Evolutionary conservation across 2,113 vertebrate genomes (phyloP), one percentile per base, ranked within the genome.

Genomic region (Thalassarche chlororhynchos): DNA sequence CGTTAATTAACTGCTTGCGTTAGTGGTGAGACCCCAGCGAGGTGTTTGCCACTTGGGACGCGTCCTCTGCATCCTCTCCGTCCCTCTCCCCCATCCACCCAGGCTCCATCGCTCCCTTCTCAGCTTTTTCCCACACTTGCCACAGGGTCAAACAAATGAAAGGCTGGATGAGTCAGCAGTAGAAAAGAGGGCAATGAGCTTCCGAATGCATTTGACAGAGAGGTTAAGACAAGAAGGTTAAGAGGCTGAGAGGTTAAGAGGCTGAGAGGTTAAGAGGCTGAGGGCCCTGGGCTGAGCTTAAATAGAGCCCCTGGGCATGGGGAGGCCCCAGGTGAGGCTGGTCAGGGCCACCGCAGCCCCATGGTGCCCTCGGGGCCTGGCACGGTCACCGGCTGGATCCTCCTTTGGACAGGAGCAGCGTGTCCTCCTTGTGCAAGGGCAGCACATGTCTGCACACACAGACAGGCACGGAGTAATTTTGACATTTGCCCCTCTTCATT

Each of bases 361-460:
- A 14, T 15, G 10, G 25, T 26, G 7, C 32, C 34, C 38, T 72
- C 0, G 0, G 44, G 13, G 11, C 16, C 46, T 54, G 46, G 28
- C 21, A 76, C 0, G 0, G 62, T 36, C 62, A 74, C 18, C 15
- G 3, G 29, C 20, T 68, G 60, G 23, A 54, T 90, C 36, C 12
- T 70, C 34, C 32, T 81, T 75, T 2, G 1, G 36, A 65, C 12
- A 36, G 52, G 28, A 46, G 20, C 2, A 0, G 8, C 29, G 25
- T 24, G 10, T 13, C 38, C 38, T 85, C 42, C 61, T 20, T 40
- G 17, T 72, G 28, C 12, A 51, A 74, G 29, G 29, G 20, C 46
- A 84, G 29, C 42, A 42, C 0, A 0, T 3, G 3, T 46, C 61
- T 29, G 19, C 10, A 0, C 42, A 34, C 2, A 2, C 36, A 58